A percentile compares a stretch with the other conserved stretches of the same genome.
These are phyloP conservation scores for Ptilorrhoa leucosticta DNA, from an alignment of 2,113 vertebrate species.

Conservation along the genomic window DNA sequence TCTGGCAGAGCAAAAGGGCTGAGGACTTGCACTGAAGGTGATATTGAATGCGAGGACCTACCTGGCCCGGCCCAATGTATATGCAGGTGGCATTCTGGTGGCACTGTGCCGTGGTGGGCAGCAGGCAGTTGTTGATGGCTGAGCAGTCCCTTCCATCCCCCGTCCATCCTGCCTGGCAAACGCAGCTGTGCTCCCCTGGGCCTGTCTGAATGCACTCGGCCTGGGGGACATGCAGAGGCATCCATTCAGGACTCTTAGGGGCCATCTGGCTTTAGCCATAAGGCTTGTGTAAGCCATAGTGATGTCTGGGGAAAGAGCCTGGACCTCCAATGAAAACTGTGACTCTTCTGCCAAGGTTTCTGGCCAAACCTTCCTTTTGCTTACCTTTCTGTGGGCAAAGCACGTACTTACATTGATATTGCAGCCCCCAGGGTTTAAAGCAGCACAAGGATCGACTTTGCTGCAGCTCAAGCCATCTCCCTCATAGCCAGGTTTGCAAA, in stretches of 20 bases:
- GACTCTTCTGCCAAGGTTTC: neutral
- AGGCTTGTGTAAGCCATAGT: neutral
- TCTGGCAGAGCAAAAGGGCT: neutral
- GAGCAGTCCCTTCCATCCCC: conserved; percentile 83
- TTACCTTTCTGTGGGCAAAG: neutral
- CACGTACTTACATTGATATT: conserved; percentile 75
- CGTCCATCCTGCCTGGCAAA: conserved; percentile 86
- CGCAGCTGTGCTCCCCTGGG: conserved; percentile 66
- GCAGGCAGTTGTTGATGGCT: conserved; percentile 84
- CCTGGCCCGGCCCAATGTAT: conserved; percentile 88
- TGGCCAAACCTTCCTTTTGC: neutral
- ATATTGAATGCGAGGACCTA: neutral
- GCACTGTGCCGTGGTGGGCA: conserved; percentile 69
- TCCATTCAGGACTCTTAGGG: neutral
- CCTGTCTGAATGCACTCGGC: conserved; percentile 81
- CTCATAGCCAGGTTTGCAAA: conserved; percentile 86
- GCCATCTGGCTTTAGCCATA: neutral
- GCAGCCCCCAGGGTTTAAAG: conserved; percentile 72
- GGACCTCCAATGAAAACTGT: neutral
- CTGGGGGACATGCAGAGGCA: conserved; percentile 57
- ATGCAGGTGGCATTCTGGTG: conserved; percentile 85
- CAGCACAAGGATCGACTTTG: conserved; percentile 78
- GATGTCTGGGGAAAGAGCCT: neutral
- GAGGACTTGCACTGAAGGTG: neutral
- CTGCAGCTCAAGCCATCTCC: conserved; percentile 84